A percentile compares a stretch with the other conserved stretches of the same genome.
These are phyloP conservation scores for Drosophila elegans DNA, from an alignment of 1,140 invertebrate genomes.

Conservation along the genomic window DNA sequence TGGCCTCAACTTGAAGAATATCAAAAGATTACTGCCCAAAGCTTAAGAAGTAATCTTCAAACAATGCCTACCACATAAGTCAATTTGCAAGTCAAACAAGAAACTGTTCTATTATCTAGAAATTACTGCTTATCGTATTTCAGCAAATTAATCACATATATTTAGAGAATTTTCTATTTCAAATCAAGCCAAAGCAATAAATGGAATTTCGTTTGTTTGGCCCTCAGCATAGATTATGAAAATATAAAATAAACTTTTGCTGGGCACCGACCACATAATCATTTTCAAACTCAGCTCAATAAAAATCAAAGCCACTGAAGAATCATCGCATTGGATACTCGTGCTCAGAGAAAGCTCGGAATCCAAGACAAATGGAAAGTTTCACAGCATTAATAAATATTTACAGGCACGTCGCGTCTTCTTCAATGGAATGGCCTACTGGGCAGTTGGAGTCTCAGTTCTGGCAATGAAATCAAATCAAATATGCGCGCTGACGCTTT, in stretches of 20 bases:
- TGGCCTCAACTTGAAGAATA: too few species aligned
- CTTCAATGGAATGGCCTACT: constrained; percentile 44
- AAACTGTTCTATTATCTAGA: background rate
- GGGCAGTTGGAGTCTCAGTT: constrained; percentile 35
- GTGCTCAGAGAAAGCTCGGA: background rate
- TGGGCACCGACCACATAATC: constrained; percentile 20
- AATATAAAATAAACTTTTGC: constrained; percentile 18
- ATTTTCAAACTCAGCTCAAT: constrained; percentile 52
- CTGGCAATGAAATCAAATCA: constrained; percentile 80
- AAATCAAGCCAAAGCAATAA: background rate
- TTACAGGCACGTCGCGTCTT: constrained; percentile 78
- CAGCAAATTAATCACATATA: background rate
- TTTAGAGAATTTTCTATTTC: background rate
- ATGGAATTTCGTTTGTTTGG: constrained; percentile 1
- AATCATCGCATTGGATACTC: constrained; percentile 48
- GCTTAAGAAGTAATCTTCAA: too few species aligned
- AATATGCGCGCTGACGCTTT: constrained; percentile 77
- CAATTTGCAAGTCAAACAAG: background rate
- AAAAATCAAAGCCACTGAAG: constrained; percentile 68
- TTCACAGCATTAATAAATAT: constrained; percentile 78
- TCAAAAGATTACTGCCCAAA: too few species aligned
- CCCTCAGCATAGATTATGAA: constrained; percentile 2
- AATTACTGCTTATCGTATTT: background rate
- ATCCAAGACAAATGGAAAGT: constrained; percentile 49
- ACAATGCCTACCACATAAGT: background rate